Base-by-base conservation (phyloP, 2,113 vertebrate genomes). In the Pterocles gutturalis region DNA sequence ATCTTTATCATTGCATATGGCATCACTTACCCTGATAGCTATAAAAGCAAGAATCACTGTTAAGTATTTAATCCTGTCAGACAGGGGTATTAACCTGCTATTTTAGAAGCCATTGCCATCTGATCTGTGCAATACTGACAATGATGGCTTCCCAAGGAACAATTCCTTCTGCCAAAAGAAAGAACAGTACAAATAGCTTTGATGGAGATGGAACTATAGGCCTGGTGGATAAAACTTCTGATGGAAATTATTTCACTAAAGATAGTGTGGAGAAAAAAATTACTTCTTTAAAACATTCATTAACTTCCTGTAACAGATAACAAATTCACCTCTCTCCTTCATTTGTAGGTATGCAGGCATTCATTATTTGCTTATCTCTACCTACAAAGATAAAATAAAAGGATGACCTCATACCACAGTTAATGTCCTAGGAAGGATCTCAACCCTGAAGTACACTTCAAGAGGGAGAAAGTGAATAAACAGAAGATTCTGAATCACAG, bases 41-140 rank as follows among this genome's bases (percentile, higher is more conserved):
- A 77, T 92, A 95, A 97, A 97, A 95, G 97, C 91, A 91, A 95
- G 91, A 95, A 95, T 87, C 92, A 54, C 95, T 87, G 90, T 89
- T 97, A 91, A 92, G 86, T 83, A 89, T 95, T 97, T 97, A 97
- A 97, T 97, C 89, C 95, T 97, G 94, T 97, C 97, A 97, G 95
- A 92, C 77, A 95, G 81, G 65, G 87, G 95, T 95, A 95, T 97
- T 97, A 97, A 95, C 89, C 92, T 92, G 92, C 95, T 97, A 93
- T 93, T 97, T 96, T 77, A 95, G 92, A 96, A 97, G 83, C 81
- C 86, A 79, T 10, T 95, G 89, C 96, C 90, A 95, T 79, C 90
- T 95, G 94, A 97, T 97, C 96, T 84, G 72, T 48, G 66, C 43
- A 76, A 36, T 13, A n/a, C 49, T 95, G 89, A 92, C 91, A 90